Conservation (phyloP, 2,888 invertebrate species). For the Eupithecia pulchellata region DNA sequence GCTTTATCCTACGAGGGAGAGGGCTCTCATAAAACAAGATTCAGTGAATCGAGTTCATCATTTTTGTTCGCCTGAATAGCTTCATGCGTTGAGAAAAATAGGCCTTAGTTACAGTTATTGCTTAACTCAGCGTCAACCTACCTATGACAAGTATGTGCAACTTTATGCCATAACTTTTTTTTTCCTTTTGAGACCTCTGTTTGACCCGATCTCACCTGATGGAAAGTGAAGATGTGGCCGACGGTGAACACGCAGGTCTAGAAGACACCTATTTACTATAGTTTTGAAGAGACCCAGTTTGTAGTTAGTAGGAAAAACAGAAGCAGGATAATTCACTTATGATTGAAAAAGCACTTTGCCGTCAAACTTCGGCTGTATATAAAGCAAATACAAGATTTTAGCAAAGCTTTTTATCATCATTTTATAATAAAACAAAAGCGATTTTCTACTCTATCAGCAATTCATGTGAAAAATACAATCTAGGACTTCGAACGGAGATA, state of each 20-base stretch:
- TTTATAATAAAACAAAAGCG: slow-evolving; percentile 3
- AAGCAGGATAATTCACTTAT: no score
- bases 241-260: no score
- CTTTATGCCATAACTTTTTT: not conserved
- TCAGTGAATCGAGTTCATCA: slow-evolving; percentile 7
- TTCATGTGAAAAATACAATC: slow-evolving; percentile 44
- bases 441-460: slow-evolving; percentile 19
- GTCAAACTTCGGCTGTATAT: not conserved
- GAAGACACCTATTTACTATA: no score
- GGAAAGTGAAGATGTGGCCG: no score
- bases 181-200: no score
- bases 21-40: slow-evolving; percentile 1
- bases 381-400: not conserved
- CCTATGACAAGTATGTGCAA: not conserved
- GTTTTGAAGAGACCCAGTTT: no score
- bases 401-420: not conserved
- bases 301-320: no score
- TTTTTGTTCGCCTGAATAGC: not conserved
- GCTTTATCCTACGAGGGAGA: slow-evolving; percentile 8
- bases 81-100: not conserved
- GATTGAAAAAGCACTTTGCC: not conserved
- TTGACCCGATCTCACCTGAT: no score
- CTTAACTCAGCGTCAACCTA: not conserved
- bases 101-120: not conserved
- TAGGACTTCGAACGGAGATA: slow-evolving; percentile 44